Percentiles rank a stretch among this genome's conserved stretches.
phyloP scores from a whole-genome alignment of 1,140 invertebrate species.

The Formica selysi region DNA sequence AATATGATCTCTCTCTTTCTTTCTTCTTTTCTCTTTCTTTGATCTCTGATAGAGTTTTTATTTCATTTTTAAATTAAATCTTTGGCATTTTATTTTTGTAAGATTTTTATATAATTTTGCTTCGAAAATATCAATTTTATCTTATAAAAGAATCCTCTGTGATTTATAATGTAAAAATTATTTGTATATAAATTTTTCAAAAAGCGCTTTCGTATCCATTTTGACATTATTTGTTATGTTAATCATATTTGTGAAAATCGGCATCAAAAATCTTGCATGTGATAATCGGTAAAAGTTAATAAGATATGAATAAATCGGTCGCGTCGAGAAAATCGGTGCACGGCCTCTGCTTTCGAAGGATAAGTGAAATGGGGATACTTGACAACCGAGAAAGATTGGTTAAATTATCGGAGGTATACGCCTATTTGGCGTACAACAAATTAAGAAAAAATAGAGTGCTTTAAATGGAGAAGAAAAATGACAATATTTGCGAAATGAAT shows the following conservation, averaged over 20 bases:
- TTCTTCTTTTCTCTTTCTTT: too few species aligned
- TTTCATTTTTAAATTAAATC: too few species aligned
- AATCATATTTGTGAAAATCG: conserved; percentile 20
- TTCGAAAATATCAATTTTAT: neutral
- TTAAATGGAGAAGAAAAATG: conserved; percentile 1
- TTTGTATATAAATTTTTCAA: neutral
- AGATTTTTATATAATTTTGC: neutral
- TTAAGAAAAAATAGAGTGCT: conserved; percentile 36
- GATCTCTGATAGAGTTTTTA: too few species aligned
- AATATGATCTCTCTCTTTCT: too few species aligned
- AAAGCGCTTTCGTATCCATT: neutral
- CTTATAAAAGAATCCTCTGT: neutral
- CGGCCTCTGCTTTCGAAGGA: neutral
- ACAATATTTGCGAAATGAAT: conserved; percentile 13
- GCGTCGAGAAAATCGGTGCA: conserved; percentile 46
- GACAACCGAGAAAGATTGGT: conserved; percentile 4
- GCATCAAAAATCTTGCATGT: neutral
- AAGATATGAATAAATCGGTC: conserved; percentile 16
- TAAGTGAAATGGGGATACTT: conserved; percentile 6
- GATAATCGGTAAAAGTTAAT: conserved; percentile 19
- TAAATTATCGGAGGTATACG: conserved; percentile 27
- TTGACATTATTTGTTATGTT: neutral
- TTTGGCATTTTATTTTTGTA: too few species aligned
- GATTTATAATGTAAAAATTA: neutral
- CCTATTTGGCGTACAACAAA: conserved; percentile 37